phyloP scores from a whole-genome alignment of 2,797 vertebrate genomes.

The Petrocephalus schoutedeni region DNA sequence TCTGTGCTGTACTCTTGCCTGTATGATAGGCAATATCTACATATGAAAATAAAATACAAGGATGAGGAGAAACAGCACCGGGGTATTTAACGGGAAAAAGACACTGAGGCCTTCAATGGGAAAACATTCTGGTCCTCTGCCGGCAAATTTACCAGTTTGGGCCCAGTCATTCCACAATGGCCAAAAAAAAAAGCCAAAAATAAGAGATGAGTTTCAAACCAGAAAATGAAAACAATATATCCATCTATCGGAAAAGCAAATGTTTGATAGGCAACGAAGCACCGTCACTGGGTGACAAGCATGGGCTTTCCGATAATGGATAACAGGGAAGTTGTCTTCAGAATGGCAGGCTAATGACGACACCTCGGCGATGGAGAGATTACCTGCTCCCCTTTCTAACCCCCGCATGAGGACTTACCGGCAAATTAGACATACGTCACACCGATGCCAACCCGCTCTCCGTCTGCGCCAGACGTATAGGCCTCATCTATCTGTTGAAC shows the following conservation, averaged over 20 bases:
- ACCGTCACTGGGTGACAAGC: neutral
- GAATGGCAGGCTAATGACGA: neutral
- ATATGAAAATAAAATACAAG: neutral
- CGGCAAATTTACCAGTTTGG: neutral
- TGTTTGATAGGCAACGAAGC: neutral
- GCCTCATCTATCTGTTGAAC: constrained; percentile 10
- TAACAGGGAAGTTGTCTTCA: neutral
- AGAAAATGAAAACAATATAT: neutral
- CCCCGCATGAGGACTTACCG: neutral
- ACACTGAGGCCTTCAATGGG: neutral
- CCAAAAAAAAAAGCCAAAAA: neutral
- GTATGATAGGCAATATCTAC: neutral
- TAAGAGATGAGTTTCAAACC: neutral
- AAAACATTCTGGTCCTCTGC: neutral
- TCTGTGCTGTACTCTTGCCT: neutral
- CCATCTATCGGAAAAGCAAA: neutral
- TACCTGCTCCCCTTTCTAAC: constrained; percentile 5
- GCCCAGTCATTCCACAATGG: neutral
- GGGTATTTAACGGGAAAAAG: neutral
- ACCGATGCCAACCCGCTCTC: too few relatives aligned
- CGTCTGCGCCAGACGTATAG: neutral
- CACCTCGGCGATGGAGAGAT: neutral
- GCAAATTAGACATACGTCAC: constrained; percentile 9
- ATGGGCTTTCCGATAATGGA: neutral
- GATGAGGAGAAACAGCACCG: neutral